A percentile compares a stretch with the other conserved stretches of the same genome.
These are phyloP conservation scores for Poeciliopsis prolifica DNA, from an alignment of 2,113 vertebrate genomes.

Conservation along the genomic window DNA sequence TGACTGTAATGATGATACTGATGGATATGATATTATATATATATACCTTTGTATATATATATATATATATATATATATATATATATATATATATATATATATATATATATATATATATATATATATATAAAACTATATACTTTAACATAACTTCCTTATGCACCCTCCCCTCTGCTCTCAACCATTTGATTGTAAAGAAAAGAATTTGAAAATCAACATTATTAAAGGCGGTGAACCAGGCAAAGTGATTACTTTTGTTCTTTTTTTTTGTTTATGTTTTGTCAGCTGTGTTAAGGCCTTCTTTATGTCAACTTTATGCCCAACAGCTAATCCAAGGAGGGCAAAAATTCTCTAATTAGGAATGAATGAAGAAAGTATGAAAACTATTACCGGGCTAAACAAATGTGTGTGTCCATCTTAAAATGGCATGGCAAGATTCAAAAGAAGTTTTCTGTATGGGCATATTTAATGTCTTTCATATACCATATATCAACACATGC, in stretches of 20 bases:
- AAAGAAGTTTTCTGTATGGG: too few relatives aligned
- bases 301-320: neutral
- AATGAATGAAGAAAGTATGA: too few relatives aligned
- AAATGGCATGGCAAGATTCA: too few relatives aligned
- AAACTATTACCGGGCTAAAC: too few relatives aligned
- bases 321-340: too few relatives aligned
- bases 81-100: conserved; percentile 26
- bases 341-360: too few relatives aligned
- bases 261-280: conserved; percentile 21
- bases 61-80: too few relatives aligned
- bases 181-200: conserved; percentile 58
- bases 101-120: conserved; percentile 4
- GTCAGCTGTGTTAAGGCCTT: neutral
- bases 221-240: conserved; percentile 78
- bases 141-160: conserved; percentile 59
- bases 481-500: too few relatives aligned
- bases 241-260: conserved; percentile 22
- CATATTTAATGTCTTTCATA: too few relatives aligned
- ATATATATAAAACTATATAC: conserved; percentile 27
- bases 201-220: conserved; percentile 59
- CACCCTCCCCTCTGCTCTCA: conserved; percentile 49
- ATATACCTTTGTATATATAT: conserved; percentile 16
- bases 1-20: conserved; percentile 53
- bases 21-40: conserved; percentile 49
- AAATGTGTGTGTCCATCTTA: too few relatives aligned